Evolutionary conservation across 2,797 vertebrate genomes (phyloP), one percentile per base, ranked within the genome.

Genomic region (Chaunax sp.): DNA sequence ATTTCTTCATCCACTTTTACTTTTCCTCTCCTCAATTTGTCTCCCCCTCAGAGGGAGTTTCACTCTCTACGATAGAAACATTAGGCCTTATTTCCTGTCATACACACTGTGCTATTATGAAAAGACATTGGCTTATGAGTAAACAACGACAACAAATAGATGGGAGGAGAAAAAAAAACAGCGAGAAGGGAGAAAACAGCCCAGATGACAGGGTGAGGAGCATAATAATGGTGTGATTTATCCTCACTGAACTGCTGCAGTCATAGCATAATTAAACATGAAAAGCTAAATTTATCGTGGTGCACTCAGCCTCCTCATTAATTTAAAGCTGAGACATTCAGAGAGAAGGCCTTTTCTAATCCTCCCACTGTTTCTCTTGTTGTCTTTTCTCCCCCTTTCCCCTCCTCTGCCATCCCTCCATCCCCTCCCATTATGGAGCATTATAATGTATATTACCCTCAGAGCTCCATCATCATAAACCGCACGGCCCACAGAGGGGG

Each of bases 261-360:
- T 94, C 94, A 88, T 87, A 70, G 94, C 95, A 93, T 97, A 97
- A 98, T 98, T 97, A 97, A 97, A 97, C 96, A 96, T 95, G 95
- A 97, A 97, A 96, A 96, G 93, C 95, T 93, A 95, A 95, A 97
- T 97, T 94, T 96, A 96, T 97, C 92, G 94, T 93, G 92, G 89
- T 93, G 93, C 88, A 91, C 95, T 95, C 90, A 92, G 94, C 91
- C 94, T 92, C 93, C 95, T 97, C 95, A 95, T 98, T 97, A 96
- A 96, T 96, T 96, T 95, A 96, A 95, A 88, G 79, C 95, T 91
- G 93, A 94, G 94, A 95, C 91, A 92, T 93, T 93, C 93, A 93
- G 93, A 93, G 79, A 73, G 55, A 50, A 88, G 94, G 93, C 65
- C 65, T 94, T 80, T 72, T 93, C 93, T 95, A 94, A 95, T 95